Base-by-base conservation (phyloP, 1,140 invertebrate genomes). In the Zophobas atratus region DNA sequence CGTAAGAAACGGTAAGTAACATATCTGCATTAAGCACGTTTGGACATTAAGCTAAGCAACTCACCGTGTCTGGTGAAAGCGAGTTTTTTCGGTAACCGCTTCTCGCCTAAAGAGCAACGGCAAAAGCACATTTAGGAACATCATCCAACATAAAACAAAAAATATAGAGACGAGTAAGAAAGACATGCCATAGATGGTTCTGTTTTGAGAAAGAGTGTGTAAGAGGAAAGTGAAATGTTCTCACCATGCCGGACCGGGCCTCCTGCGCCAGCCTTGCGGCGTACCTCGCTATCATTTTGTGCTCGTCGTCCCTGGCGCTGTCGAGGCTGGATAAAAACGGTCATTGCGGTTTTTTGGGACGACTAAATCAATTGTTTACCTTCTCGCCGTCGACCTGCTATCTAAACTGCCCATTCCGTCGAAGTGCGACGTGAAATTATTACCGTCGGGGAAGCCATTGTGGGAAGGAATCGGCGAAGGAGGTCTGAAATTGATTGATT, bases 241-340 rank as follows among this genome's bases (percentile, higher is more conserved):
- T 92, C 89, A 96, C 94, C 88, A 94, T 93, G 81, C 84, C 84
- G 34, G 94, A 93, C 84, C 94, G 90, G 77, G 93, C 93, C 88
- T 98, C 95, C 84, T 97, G 96, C 8, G 97, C 97, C 63, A 99
- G 89, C 83, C 96, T 90, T 5, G 97, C 96, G 32, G 98, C 96
- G 88, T 99, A 99, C 81, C 97, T 89, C 48, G 98, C 98, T 86
- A 99, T 99, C 73, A 99, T 90, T 79, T 96, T 92, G 87, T 99
- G 98, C 87, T 99, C 98, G 87, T 99, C 98, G 88, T 99, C 97
- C 86, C 91, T 86, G 78, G 89, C 88, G 82, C 88, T 89, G 81
- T 90, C 90, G 87, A 88, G 89, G 86, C 90, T 89, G 76, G 8
- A 83, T 82, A 83, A 70, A 80, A 70, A 77, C 36, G 60, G 57